Base-by-base conservation (phyloP, 2,797 vertebrate species). In the Bucorvus abyssinicus region DNA sequence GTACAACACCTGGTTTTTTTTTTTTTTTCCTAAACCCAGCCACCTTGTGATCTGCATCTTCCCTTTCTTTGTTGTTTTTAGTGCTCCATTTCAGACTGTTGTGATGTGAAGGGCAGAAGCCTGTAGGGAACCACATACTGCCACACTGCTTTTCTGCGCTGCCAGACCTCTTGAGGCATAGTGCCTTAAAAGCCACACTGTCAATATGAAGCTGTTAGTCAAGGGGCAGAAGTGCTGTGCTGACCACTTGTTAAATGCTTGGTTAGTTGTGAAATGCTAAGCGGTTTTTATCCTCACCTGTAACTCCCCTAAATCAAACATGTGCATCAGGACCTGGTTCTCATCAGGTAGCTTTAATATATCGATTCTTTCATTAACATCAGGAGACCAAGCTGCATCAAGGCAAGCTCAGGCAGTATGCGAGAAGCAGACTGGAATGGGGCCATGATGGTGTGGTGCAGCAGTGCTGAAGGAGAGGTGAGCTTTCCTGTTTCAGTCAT, bases 391-490 rank as follows among this genome's bases (percentile, higher is more conserved):
- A 65, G 38, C n/a, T 63, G n/a, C 26, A 17, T 36, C 27, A 34
- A n/a, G 73, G 61, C 42, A 77, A 71, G 52, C 56, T 68, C 34
- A 50, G 84, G 56, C 49, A 64, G 49, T 19, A 1, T 27, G n/a
- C 36, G 74, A 67, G 40, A 21, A 61, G 44, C 56, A 6, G 22
- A 5, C 17, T n/a, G 81, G 36, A 38, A 7, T 17, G 20, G n/a
- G 36, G 34, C 27, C 26, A 6, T 49, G 44, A 12, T 2, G 9
- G 12, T 0, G 7, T 67, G 57, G 10, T 32, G 12, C 4, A 6
- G 21, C 27, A 49, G n/a, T 55, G 59, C 61, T 73, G 47, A 79
- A 70, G 60, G 53, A 38, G 70, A 44, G 38, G 26, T 47, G 44
- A 90, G 19, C 60, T 71, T 88, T 88, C 17, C 55, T 5, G 4